Evolutionary conservation across 1,140 invertebrate species (phyloP).

Genomic region (Leptinotarsa texana): DNA sequence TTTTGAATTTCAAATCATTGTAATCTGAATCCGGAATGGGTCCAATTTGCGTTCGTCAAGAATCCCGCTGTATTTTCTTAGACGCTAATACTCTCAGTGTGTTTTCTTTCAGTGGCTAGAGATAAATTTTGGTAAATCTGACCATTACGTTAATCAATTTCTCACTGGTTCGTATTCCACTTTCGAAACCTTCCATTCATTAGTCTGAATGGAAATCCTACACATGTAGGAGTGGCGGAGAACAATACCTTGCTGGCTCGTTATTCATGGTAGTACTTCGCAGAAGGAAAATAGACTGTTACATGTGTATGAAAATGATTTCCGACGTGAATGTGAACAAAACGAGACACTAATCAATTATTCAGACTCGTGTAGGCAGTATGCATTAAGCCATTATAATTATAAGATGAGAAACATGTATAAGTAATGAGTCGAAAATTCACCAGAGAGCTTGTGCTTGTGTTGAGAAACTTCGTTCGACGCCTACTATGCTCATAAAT

Average conservation of each 20-base stretch:
- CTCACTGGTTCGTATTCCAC: neutral
- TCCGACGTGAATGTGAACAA: neutral
- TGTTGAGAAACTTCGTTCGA: neutral
- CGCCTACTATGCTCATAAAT: neutral
- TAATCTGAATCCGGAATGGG: too few species aligned
- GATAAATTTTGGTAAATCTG: too few species aligned
- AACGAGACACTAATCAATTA: neutral
- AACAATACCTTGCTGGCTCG: neutral
- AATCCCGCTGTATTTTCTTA: too few species aligned
- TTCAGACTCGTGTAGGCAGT: neutral
- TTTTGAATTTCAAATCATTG: too few species aligned
- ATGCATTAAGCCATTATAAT: constrained; percentile 1
- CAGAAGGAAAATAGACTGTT: neutral
- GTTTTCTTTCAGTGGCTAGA: too few species aligned
- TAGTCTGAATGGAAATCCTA: neutral
- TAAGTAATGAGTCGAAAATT: neutral
- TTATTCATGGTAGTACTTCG: neutral
- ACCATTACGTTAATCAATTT: too few species aligned
- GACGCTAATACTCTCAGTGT: too few species aligned
- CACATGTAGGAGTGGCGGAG: neutral
- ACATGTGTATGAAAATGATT: constrained; percentile 6
- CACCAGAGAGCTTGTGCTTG: neutral
- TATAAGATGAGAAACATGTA: neutral
- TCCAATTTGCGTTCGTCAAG: too few species aligned
- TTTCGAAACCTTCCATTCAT: neutral